Conservation (phyloP, 2,888 invertebrate species). For the Platycheirus rosarum region DNA sequence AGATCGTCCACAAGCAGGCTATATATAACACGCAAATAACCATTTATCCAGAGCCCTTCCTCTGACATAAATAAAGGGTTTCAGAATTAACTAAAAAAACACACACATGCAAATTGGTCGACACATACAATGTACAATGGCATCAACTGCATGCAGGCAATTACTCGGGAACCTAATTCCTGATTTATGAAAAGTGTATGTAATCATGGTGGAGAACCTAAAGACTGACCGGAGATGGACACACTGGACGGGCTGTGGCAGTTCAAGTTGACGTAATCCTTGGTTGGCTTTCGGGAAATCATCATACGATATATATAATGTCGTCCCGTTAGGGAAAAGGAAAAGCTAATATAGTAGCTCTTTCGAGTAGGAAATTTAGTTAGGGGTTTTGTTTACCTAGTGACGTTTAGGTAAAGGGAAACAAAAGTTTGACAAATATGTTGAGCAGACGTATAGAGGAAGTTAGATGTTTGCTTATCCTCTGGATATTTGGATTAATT, state of each 20-base stretch:
- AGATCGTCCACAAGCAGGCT: conserved; percentile 33
- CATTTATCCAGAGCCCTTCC: conserved; percentile 55
- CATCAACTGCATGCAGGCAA: conserved; percentile 63
- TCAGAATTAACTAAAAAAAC: conserved; percentile 68
- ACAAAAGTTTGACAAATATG: background rate
- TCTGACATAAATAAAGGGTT: conserved; percentile 53
- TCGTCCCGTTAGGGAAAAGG: conserved; percentile 10
- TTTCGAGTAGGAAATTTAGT: background rate
- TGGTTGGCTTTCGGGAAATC: conserved; percentile 48
- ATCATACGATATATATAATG: too few relatives aligned
- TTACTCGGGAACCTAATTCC: conserved; percentile 68
- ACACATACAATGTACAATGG: conserved; percentile 39
- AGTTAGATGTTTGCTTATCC: background rate
- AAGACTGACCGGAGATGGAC: conserved; percentile 32
- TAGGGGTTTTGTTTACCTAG: background rate
- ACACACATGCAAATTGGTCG: conserved; percentile 9
- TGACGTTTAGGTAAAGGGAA: background rate
- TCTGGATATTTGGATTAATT: too few relatives aligned
- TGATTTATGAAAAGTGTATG: conserved; percentile 45
- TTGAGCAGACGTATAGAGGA: background rate
- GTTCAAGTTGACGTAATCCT: conserved; percentile 60
- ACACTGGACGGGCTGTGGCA: conserved; percentile 36
- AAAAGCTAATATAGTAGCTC: conserved; percentile 20
- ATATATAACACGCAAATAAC: conserved; percentile 50
- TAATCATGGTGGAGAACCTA: conserved; percentile 1